A percentile compares a stretch with the other conserved stretches of the same genome.
These are phyloP conservation scores for Cardiocondyla obscurior DNA, from an alignment of 1,140 invertebrate genomes.

Conservation along the genomic window DNA sequence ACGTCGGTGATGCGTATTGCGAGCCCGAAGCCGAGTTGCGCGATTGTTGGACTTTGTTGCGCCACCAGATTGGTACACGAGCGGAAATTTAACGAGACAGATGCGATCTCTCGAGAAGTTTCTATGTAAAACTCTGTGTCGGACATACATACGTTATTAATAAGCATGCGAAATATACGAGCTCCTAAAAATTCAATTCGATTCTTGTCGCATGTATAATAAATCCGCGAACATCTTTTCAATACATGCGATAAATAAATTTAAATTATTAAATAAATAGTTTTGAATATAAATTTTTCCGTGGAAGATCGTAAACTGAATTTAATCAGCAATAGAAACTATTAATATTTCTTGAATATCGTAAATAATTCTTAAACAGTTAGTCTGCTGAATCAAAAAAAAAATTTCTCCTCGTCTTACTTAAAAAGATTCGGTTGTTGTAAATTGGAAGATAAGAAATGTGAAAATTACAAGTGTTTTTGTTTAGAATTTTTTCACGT, in stretches of 20 bases:
- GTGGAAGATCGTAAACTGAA: too few relatives aligned
- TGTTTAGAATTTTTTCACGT: background rate
- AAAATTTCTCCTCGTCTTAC: background rate
- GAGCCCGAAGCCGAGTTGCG: slow-evolving; percentile 17
- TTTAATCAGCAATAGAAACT: background rate
- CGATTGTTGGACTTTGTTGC: slow-evolving; percentile 42
- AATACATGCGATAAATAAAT: too few relatives aligned
- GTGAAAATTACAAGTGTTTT: background rate
- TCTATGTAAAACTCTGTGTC: too few relatives aligned
- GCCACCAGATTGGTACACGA: slow-evolving; percentile 18
- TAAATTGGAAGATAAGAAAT: background rate
- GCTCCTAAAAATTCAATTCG: too few relatives aligned
- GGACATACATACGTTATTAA: too few relatives aligned
- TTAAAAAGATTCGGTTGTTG: background rate
- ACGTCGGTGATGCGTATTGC: slow-evolving; percentile 16
- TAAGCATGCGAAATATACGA: too few relatives aligned
- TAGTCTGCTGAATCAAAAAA: background rate
- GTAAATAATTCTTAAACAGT: background rate
- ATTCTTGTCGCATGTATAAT: too few relatives aligned
- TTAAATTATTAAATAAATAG: too few relatives aligned
- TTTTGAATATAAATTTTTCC: too few relatives aligned
- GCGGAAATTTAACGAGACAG: slow-evolving; percentile 33
- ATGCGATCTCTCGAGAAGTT: too few relatives aligned
- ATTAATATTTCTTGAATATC: background rate
- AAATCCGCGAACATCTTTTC: too few relatives aligned